Percentiles rank a stretch among this genome's conserved stretches.
These are phyloP conservation scores for Eupeodes luniger DNA, from an alignment of 2,888 invertebrate genomes.

Conservation along the genomic window DNA sequence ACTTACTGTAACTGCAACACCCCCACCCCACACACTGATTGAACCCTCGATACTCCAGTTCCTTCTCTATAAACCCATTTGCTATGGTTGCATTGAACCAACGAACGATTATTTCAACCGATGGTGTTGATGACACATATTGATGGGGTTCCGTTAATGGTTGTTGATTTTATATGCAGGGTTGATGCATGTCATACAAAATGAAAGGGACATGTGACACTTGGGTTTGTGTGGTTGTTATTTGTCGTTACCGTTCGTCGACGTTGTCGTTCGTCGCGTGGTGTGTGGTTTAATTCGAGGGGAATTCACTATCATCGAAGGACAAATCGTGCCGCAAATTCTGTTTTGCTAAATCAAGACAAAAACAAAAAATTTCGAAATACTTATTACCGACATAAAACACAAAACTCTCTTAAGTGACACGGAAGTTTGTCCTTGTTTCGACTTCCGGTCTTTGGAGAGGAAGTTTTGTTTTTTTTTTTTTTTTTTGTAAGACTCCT, in stretches of 20 bases:
- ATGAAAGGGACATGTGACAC: conserved; percentile 55
- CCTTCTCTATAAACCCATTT: conserved; percentile 3
- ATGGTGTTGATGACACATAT: conserved; percentile 61
- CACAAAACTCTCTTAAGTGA: conserved; percentile 17
- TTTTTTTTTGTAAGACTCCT: conserved; percentile 30
- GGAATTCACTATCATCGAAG: conserved; percentile 66
- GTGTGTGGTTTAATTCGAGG: conserved; percentile 54
- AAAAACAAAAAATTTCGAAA: background rate
- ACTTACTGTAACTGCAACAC: background rate
- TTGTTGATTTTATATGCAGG: conserved; percentile 2
- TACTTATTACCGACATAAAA: conserved; percentile 1
- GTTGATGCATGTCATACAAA: conserved; percentile 32
- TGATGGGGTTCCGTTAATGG: conserved; percentile 24
- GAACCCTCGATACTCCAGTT: background rate
- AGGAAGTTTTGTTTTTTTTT: conserved; percentile 11
- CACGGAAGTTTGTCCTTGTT: conserved; percentile 74
- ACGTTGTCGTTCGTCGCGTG: background rate
- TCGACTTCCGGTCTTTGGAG: conserved; percentile 62
- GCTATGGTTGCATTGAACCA: conserved; percentile 8
- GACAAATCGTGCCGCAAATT: conserved; percentile 65
- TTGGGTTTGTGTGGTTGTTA: conserved; percentile 26
- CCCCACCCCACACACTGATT: too few relatives aligned
- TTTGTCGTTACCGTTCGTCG: background rate
- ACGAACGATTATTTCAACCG: conserved; percentile 44
- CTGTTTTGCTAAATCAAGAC: background rate